Evolutionary conservation across 37 sponge, comb jelly and placozoan genomes (phyloP), one percentile per base, ranked within the genome.

Genomic region (Aphrocallistes beatrix): DNA sequence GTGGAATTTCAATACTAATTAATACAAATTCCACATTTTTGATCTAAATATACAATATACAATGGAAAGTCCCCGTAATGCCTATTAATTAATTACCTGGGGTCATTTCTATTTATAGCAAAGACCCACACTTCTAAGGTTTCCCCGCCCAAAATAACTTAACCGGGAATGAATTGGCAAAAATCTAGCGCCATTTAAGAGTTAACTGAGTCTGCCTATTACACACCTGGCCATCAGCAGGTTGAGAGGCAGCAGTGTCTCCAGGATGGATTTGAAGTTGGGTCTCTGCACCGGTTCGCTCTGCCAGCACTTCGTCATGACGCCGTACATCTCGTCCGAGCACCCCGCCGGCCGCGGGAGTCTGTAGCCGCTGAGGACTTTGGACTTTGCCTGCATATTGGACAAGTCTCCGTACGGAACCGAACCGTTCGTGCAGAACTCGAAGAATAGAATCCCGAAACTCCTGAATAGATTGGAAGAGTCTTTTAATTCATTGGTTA

Each of bases 391-490:
- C 51, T 92, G 87, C 1, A 38, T 38, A 84, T 90, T 94, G 51
- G 90, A 90, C 84, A 94, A 85, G 42, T 83, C 87, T 25, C 90
- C 92, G 87, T 94, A 94, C 0, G 95, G 95, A 0, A 92, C 92
- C 17, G 92, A 87, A 0, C 95, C 95, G 49, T 83, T 39, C 0
- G 95, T 94, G 25, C 88, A 85, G 60, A 94, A 86, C 90, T 94
- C 95, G 75, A 89, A 94, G 69, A 92, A 85, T 19, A 92, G 83
- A 40, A 94, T 82, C 34, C 95, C 95, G 85, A 85, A 94, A 81
- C 91, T 89, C 93, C 93, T 93, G 51, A n/a, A 3, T 19, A 6
- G 34, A 81, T 19, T 21, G 19, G 19, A 16, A 48, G 19, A 48
- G 19, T 16, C 19, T 16, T 19, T 21, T 19, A 48, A 48, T 21